Conservation (phyloP, 2,888 invertebrate genomes). For the Amiota communis region DNA sequence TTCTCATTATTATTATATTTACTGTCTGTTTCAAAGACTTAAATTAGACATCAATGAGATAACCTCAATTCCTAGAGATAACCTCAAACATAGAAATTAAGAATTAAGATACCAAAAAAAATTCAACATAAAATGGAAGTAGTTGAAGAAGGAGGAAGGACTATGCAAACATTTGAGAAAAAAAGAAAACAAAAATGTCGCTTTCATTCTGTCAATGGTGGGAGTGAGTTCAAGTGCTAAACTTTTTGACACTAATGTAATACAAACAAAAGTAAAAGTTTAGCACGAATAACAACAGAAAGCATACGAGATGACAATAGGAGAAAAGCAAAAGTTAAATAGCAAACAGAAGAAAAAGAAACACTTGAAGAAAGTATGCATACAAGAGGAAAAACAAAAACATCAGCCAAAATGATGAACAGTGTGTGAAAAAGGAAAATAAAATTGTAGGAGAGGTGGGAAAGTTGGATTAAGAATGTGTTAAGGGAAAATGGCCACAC, state of each 20-base stretch:
- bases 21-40: too few species aligned
- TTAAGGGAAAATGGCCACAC: slow-evolving; percentile 20
- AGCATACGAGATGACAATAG: not conserved
- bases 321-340: slow-evolving; percentile 10
- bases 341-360: slow-evolving; percentile 9
- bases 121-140: not conserved
- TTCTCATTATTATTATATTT: too few species aligned
- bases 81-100: too few species aligned
- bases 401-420: not conserved
- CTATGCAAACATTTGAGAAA: too few species aligned
- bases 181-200: too few species aligned
- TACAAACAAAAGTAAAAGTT: slow-evolving; percentile 31
- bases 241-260: slow-evolving; percentile 36
- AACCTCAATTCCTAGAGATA: too few species aligned
- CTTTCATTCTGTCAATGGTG: not conserved
- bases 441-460: not conserved
- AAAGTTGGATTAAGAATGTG: not conserved
- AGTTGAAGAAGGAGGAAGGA: too few species aligned
- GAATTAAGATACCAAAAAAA: not conserved
- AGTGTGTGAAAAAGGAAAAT: not conserved
- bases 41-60: too few species aligned
- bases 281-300: slow-evolving; percentile 3
- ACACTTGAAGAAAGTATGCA: slow-evolving; percentile 17
- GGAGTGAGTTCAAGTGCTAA: slow-evolving; percentile 14
- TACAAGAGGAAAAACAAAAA: not conserved